A percentile compares a stretch with the other conserved stretches of the same genome.
Conservation (phyloP, 2,888 invertebrate genomes). For the Polyploca ridens region DNA sequence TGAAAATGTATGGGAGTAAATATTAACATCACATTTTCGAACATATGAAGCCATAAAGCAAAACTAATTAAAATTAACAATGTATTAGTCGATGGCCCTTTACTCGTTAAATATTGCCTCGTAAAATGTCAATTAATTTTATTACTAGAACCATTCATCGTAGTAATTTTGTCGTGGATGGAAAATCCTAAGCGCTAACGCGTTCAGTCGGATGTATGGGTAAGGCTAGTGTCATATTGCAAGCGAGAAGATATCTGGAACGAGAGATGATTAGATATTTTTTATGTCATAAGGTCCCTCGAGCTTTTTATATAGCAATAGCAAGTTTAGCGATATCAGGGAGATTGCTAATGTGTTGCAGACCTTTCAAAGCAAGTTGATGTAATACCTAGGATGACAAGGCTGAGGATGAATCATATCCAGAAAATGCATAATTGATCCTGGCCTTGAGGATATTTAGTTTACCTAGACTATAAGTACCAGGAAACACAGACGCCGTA, state of each 20-base stretch:
- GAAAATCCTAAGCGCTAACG: not conserved
- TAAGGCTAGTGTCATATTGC: not conserved
- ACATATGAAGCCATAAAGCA: not conserved
- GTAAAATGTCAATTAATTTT: constrained; percentile 10
- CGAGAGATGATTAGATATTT: too few relatives aligned
- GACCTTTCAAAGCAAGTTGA: too few relatives aligned
- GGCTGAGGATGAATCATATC: too few relatives aligned
- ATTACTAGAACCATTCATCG: not conserved
- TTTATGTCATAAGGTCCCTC: too few relatives aligned
- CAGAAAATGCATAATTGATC: too few relatives aligned
- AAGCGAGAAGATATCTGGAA: not conserved
- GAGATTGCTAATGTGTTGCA: too few relatives aligned
- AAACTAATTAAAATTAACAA: not conserved
- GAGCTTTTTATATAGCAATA: too few relatives aligned
- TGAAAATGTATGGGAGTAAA: not conserved
- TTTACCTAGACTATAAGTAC: too few relatives aligned
- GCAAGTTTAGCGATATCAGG: too few relatives aligned
- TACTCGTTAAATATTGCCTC: not conserved
- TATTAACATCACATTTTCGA: not conserved
- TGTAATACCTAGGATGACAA: too few relatives aligned
- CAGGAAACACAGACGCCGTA: too few relatives aligned
- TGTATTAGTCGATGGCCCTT: constrained; percentile 4
- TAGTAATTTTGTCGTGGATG: constrained; percentile 1
- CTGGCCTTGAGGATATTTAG: too few relatives aligned
- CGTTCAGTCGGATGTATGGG: not conserved